A percentile compares a stretch with the other conserved stretches of the same genome.
Conservation (phyloP, 2,113 vertebrate genomes). For the Neolamprologus sp. region DNA sequence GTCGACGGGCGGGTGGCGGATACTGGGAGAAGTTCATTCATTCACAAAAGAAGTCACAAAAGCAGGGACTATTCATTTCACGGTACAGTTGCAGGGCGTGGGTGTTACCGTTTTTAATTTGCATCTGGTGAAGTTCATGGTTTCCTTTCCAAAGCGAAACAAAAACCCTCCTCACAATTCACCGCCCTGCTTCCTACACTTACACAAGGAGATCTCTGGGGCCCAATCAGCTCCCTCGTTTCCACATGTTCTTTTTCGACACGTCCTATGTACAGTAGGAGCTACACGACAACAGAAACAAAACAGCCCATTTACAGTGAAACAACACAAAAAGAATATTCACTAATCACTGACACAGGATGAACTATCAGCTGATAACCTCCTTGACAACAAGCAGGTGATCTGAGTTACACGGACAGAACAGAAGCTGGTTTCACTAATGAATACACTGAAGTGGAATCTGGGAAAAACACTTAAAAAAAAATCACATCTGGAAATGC, state of each 20-base stretch:
- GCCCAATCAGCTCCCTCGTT: slow-evolving; percentile 18
- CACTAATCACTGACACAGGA: background rate
- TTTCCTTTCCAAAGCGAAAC: background rate
- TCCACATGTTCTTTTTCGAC: background rate
- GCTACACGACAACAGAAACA: background rate
- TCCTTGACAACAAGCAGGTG: background rate
- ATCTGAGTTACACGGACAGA: background rate
- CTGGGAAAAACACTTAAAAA: background rate
- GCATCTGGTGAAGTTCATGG: background rate
- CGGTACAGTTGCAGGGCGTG: background rate
- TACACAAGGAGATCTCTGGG: background rate
- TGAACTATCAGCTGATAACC: background rate
- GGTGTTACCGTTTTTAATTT: background rate
- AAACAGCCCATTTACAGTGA: slow-evolving; percentile 11
- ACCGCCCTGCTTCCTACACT: background rate
- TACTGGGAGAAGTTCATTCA: background rate
- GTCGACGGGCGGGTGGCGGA: background rate
- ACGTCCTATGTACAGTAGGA: slow-evolving; percentile 3
- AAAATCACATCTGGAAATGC: background rate
- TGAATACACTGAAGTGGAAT: background rate
- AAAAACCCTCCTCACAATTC: slow-evolving; percentile 20
- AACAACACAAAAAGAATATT: slow-evolving; percentile 6
- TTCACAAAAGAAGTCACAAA: background rate
- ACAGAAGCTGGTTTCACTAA: background rate
- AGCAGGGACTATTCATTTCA: background rate